phyloP scores from a whole-genome alignment of 2,113 vertebrate species.

The Illadopsis cleaveri region DNA sequence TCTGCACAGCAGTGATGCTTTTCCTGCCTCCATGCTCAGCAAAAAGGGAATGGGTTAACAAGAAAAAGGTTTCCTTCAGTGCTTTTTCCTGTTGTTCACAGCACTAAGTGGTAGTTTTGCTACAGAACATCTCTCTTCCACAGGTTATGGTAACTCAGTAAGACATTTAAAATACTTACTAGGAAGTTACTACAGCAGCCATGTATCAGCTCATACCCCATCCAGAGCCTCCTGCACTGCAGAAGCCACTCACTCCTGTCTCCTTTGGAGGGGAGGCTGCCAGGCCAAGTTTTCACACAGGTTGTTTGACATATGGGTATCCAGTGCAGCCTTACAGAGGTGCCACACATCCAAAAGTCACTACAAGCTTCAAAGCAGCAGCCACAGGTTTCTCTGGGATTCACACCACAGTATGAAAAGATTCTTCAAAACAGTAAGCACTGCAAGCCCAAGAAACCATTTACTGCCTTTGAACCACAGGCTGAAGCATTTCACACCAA shows the following conservation, averaged over 20 bases:
- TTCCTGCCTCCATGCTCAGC: neutral
- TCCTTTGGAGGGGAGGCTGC: neutral
- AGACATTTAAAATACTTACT: neutral
- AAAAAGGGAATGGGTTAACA: neutral
- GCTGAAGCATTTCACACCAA: neutral
- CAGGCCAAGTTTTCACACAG: neutral
- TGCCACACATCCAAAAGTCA: neutral
- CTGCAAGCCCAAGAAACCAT: neutral
- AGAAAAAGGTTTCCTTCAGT: neutral
- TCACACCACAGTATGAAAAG: neutral
- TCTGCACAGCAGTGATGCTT: neutral
- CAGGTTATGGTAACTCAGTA: neutral
- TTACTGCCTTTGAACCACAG: neutral
- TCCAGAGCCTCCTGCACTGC: neutral
- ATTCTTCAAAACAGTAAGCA: neutral
- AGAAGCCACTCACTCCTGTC: neutral
- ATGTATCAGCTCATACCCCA: neutral
- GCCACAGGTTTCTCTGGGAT: neutral
- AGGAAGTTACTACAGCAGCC: neutral
- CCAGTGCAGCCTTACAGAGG: neutral
- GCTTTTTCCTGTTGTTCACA: neutral
- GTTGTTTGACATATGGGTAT: rapidly evolving
- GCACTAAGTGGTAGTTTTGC: neutral
- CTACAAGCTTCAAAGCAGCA: neutral
- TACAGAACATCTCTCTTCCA: neutral